Evolutionary conservation across 2,797 vertebrate genomes (phyloP).

Genomic region (Chelonia mydas): DNA sequence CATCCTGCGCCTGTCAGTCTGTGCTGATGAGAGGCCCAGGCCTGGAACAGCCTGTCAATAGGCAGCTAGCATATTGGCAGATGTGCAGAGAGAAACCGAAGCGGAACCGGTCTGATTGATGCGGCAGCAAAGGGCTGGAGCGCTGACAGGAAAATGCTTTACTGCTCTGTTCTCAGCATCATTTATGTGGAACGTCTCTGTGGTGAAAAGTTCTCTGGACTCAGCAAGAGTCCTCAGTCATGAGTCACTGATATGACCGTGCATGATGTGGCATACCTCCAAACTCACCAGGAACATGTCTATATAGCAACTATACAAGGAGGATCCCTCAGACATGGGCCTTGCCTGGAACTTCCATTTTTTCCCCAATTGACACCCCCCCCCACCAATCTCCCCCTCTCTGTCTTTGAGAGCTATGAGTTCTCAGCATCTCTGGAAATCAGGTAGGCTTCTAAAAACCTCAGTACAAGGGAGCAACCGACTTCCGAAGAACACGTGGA

Average conservation of each 20-base stretch:
- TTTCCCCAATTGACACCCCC: fast-evolving
- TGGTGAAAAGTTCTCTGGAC: background rate
- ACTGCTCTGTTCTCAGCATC: background rate
- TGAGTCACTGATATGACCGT: background rate
- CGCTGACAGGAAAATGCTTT: fast-evolving
- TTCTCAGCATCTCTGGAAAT: background rate
- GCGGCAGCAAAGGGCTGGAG: background rate
- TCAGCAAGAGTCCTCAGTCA: background rate
- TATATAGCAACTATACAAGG: background rate
- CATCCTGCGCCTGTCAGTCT: fast-evolving
- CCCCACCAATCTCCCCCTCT: background rate
- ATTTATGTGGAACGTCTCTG: background rate
- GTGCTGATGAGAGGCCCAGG: background rate
- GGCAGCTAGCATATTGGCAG: background rate
- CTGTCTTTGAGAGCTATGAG: background rate
- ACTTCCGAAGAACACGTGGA: fast-evolving
- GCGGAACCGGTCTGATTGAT: background rate
- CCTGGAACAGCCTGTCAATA: background rate
- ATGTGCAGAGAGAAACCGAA: background rate
- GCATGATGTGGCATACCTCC: background rate
- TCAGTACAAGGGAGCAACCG: background rate
- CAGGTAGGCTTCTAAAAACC: background rate
- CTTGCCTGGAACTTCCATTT: background rate
- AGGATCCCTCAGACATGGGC: background rate
- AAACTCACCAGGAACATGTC: background rate